Conservation (phyloP, 1,140 invertebrate genomes). For the Plectus sambesii region DNA sequence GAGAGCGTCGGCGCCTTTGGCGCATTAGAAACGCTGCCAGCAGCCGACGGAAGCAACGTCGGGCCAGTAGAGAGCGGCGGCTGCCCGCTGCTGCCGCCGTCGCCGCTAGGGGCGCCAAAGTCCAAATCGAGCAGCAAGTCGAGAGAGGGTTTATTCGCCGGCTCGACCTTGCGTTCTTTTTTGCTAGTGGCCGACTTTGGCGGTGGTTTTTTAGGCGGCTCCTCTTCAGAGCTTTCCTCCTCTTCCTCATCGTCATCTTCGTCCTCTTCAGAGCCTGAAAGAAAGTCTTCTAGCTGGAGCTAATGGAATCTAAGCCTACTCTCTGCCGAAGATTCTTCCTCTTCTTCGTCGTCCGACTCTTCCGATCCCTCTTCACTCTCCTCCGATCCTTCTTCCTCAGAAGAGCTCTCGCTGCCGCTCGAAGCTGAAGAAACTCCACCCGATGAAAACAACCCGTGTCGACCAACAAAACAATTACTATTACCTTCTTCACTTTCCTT, state of each 20-base stretch:
- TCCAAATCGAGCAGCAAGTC: slow-evolving; percentile 72
- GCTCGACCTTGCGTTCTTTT: slow-evolving; percentile 52
- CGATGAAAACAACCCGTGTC: neutral
- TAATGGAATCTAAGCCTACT: slow-evolving; percentile 13
- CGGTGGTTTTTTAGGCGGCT: slow-evolving; percentile 15
- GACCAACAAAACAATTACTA: neutral
- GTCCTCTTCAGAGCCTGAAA: slow-evolving; percentile 14
- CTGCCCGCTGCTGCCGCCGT: slow-evolving; percentile 31
- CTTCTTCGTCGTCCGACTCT: slow-evolving; percentile 39
- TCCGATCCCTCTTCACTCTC: slow-evolving; percentile 43
- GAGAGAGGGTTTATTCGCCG: slow-evolving; percentile 19
- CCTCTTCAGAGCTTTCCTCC: slow-evolving; percentile 27
- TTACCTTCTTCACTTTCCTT: neutral
- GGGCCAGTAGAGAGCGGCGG: slow-evolving; percentile 42
- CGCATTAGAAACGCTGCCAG: slow-evolving; percentile 33
- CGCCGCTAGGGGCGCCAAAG: slow-evolving; percentile 42
- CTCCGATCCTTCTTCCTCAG: slow-evolving; percentile 26
- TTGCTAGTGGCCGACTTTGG: slow-evolving; percentile 45
- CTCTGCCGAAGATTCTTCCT: slow-evolving; percentile 21
- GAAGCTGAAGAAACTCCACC: too few species aligned
- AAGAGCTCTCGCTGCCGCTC: too few species aligned
- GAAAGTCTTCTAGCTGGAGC: neutral
- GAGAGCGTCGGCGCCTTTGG: slow-evolving; percentile 48
- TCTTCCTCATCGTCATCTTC: slow-evolving; percentile 27
- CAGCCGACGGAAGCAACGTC: slow-evolving; percentile 9